Evolutionary conservation across 2,797 vertebrate species (phyloP).

Genomic region (Pseudopleuronectes americanus): DNA sequence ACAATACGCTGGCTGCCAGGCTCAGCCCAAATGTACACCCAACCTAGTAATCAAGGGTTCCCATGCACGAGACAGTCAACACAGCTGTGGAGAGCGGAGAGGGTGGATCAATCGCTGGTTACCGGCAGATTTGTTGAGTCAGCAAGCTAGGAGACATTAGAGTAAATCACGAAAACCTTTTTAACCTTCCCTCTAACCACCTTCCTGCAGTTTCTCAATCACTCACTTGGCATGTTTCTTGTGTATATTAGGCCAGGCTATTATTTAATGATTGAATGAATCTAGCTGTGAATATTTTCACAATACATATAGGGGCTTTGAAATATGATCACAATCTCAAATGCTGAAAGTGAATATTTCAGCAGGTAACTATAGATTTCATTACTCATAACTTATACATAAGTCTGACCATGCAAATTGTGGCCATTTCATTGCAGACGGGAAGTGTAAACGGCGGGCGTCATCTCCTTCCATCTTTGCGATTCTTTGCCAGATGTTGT

Average conservation of each 20-base stretch:
- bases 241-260: not conserved
- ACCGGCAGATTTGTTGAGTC: slow-evolving; percentile 30
- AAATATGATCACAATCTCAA: not conserved
- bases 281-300: not conserved
- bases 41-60: slow-evolving; percentile 65
- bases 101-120: slow-evolving; percentile 34
- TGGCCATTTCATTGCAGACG: not conserved
- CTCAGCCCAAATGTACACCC: slow-evolving; percentile 53
- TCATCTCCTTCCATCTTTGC: not conserved
- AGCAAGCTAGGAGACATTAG: slow-evolving; percentile 14
- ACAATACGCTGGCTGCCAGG: slow-evolving; percentile 44
- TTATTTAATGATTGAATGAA: not conserved
- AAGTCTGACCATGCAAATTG: too few species aligned
- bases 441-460: too few species aligned
- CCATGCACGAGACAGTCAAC: slow-evolving; percentile 68
- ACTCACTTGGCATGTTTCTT: not conserved
- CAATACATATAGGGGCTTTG: not conserved
- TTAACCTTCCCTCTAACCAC: not conserved
- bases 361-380: not conserved
- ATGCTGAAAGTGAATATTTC: not conserved
- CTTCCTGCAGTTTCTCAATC: slow-evolving; percentile 6
- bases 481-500: not conserved
- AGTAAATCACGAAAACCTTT: slow-evolving; percentile 26
- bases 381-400: not conserved
- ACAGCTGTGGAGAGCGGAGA: slow-evolving; percentile 61